Base-by-base conservation (phyloP, 2,888 invertebrate species). In the Neoaliturus tenellus region DNA sequence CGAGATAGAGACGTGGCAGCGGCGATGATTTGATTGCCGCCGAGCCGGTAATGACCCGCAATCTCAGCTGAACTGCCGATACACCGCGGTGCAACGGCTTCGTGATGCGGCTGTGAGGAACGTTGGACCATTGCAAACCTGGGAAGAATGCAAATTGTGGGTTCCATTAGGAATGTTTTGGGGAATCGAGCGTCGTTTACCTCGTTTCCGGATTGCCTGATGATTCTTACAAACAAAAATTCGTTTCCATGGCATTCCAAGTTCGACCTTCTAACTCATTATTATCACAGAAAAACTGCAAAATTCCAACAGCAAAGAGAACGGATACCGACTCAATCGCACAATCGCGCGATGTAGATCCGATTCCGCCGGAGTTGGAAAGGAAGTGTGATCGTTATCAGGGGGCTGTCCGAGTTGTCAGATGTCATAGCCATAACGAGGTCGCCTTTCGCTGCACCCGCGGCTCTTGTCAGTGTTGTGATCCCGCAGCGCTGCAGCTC, bases 131-230 rank as follows among this genome's bases (percentile, higher is more conserved):
- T 2, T 51, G 51, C 6, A 17, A 14, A 14, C 48, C 23, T 62
- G 62, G 31, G 62, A 62, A 62, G 62, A 51, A 51, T 23, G 62
- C 17, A 28, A 62, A 62, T 62, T 62, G 62, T 17, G 14, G 62
- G 31, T 3, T 28, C 3, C 14, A 20, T 23, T 2, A 23, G 10
- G 20, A n/a, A 62, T 62, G 28, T 62, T 62, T 62, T 62, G 62
- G 62, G 62, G n/a, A 62, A 62, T 5, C 5, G 8, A 5, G 17
- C 31, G 31, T 17, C 17, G 23, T 20, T 31, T n/a, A n/a, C n/a
- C n/a, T n/a, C n/a, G n/a, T n/a, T n/a, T n/a, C n/a, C n/a, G n/a
- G n/a, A n/a, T n/a, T n/a, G n/a, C n/a, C n/a, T n/a, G n/a, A n/a
- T n/a, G n/a, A n/a, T n/a, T n/a, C n/a, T n/a, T n/a, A n/a, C n/a